Percentiles rank a stretch among this genome's conserved stretches.
These are phyloP conservation scores for Epizoanthus stellaris DNA, from an alignment of 92 coral and sea anemone genomes.

Conservation along the genomic window DNA sequence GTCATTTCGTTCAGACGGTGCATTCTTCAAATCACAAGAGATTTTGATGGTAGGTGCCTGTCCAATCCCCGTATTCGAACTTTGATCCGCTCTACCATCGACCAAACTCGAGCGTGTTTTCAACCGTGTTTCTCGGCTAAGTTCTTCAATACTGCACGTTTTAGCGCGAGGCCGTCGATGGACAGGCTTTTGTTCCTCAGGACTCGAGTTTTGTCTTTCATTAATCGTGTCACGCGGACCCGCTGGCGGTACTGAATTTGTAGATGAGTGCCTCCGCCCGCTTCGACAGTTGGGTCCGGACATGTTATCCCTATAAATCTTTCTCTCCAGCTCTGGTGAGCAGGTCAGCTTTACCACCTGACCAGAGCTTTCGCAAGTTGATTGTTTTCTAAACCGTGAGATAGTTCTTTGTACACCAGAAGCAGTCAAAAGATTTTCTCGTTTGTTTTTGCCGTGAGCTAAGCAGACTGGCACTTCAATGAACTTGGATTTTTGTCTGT, in stretches of 20 bases:
- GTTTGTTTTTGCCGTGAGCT: not conserved
- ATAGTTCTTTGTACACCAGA: constrained; percentile 25
- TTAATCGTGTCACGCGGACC: not conserved
- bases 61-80: not conserved
- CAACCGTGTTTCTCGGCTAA: not conserved
- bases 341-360: constrained; percentile 12
- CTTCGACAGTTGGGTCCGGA: not conserved
- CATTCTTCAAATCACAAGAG: not conserved
- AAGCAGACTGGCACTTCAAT: constrained; percentile 15
- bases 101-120: not conserved
- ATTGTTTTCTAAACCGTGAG: not conserved
- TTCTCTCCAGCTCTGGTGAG: not conserved
- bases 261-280: not conserved
- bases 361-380: not conserved
- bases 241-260: not conserved
- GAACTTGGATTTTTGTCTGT: not conserved
- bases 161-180: not conserved
- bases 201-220: not conserved
- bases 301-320: not conserved
- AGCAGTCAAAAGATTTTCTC: constrained; percentile 21
- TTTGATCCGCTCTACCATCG: not conserved
- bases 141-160: not conserved
- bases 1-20: not conserved
- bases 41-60: not conserved
- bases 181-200: not conserved